phyloP scores from a whole-genome alignment of 1,140 invertebrate species.

The Mylabris phalerata region DNA sequence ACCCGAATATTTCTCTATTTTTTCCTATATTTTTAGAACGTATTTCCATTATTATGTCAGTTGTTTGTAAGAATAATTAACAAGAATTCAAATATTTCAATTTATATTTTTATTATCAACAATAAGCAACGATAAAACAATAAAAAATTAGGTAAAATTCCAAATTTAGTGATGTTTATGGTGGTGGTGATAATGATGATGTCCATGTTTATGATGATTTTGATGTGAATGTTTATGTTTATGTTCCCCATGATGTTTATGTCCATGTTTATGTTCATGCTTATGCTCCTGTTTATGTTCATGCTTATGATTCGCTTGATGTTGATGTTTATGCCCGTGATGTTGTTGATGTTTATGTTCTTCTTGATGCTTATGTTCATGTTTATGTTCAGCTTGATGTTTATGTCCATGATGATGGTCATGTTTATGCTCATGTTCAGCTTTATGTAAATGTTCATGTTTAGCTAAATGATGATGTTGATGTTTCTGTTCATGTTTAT shows the following conservation, averaged over 20 bases:
- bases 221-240: conserved; percentile 17
- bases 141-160: conserved; percentile 3
- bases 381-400: conserved; percentile 19
- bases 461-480: conserved; percentile 8
- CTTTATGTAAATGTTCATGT: conserved; percentile 18
- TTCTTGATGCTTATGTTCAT: conserved; percentile 17
- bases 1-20: neutral
- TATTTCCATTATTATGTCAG: no score
- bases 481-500: conserved; percentile 8
- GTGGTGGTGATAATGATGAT: conserved; percentile 10
- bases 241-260: conserved; percentile 12
- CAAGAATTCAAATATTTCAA: no score
- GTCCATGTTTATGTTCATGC: conserved; percentile 14
- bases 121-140: neutral
- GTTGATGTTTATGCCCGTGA: conserved; percentile 16
- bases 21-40: neutral
- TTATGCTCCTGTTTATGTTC: conserved; percentile 15
- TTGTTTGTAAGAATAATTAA: no score
- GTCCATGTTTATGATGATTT: conserved; percentile 18
- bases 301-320: conserved; percentile 6
- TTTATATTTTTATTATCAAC: neutral
- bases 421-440: conserved; percentile 19
- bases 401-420: conserved; percentile 20
- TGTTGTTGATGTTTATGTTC: conserved; percentile 18
- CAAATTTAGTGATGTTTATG: conserved; percentile 16